These are phyloP conservation scores for Glyptemys insculpta DNA, from an alignment of 2,797 vertebrate species.

Conservation along the genomic window DNA sequence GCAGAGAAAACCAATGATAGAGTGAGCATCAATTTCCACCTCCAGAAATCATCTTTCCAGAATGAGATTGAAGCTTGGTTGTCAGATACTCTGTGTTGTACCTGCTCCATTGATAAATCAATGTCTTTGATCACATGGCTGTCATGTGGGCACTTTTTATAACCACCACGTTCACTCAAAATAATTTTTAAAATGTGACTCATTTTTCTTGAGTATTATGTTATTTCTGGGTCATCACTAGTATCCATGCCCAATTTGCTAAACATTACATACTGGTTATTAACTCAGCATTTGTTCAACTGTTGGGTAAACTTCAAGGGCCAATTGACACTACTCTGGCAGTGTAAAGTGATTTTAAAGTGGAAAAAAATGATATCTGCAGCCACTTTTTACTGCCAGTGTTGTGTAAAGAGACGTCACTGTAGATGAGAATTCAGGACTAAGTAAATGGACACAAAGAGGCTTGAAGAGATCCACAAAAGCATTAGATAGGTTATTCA, in stretches of 20 bases:
- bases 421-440: background rate
- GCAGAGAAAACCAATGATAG: background rate
- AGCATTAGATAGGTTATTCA: background rate
- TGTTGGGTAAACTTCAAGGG: background rate
- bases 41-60: background rate
- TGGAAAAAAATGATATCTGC: rapidly evolving
- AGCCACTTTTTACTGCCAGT: background rate
- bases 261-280: rapidly evolving
- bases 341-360: background rate
- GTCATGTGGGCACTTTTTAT: background rate
- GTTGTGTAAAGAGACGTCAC: background rate
- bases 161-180: background rate
- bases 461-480: background rate
- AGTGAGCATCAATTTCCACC: background rate
- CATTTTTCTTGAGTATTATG: rapidly evolving
- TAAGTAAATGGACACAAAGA: background rate
- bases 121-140: background rate
- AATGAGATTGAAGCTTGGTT: background rate
- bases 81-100: background rate
- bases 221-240: background rate
- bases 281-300: background rate
- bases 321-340: background rate
- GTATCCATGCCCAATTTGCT: background rate
- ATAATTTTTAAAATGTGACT: background rate
- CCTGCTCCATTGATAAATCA: background rate